Evolutionary conservation across 2,888 invertebrate species (phyloP).

Genomic region (Syritta pipiens): DNA sequence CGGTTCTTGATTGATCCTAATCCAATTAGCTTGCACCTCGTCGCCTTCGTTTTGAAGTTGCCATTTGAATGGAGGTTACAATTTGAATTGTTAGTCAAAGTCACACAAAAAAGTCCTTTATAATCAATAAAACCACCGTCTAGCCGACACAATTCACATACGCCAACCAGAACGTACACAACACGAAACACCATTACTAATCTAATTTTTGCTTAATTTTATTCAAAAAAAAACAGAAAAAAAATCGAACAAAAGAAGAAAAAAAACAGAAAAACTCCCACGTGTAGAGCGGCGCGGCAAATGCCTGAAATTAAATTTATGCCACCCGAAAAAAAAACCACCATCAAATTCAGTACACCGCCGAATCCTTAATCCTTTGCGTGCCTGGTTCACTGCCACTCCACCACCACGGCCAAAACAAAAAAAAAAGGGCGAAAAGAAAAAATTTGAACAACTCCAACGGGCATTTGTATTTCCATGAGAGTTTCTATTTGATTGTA

Average conservation of each 20-base stretch:
- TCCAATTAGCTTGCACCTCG: no score
- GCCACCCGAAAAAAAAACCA: conserved; percentile 16
- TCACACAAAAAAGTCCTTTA: no score
- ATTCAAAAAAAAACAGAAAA: neutral
- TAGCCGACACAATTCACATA: neutral
- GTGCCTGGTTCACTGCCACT: neutral
- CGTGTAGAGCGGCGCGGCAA: no score
- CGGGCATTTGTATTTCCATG: no score
- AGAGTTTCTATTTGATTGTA: no score
- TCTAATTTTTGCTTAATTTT: conserved; percentile 7
- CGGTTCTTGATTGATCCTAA: no score
- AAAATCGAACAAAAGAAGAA: neutral
- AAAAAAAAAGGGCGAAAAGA: neutral
- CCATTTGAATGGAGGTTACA: no score
- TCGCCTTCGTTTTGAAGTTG: no score
- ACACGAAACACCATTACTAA: neutral
- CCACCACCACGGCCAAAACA: neutral
- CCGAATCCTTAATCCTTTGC: neutral
- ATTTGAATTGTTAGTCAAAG: no score
- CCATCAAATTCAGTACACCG: neutral
- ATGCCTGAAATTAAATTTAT: conserved; percentile 22
- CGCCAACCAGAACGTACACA: no score
- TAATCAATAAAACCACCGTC: no score
- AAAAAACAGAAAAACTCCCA: neutral
- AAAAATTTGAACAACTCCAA: neutral